Evolutionary conservation across 1,140 invertebrate genomes (phyloP).

Genomic region (Stratiolaelaps scimitus): DNA sequence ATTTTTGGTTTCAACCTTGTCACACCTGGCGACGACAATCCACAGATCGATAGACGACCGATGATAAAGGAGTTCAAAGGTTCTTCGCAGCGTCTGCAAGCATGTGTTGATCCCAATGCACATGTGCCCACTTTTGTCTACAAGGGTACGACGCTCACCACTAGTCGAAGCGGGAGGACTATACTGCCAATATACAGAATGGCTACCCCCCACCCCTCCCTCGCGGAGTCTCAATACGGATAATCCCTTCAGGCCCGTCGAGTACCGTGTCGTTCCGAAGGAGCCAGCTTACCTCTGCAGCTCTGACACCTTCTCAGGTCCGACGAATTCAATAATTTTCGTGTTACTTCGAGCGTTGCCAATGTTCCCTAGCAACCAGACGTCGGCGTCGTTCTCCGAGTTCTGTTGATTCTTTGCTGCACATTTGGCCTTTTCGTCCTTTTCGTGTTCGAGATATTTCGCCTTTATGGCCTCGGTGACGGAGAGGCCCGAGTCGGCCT

Average conservation of each 20-base stretch:
- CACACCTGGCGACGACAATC: too few relatives aligned
- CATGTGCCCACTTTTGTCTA: too few relatives aligned
- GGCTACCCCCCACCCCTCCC: too few relatives aligned
- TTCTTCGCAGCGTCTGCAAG: too few relatives aligned
- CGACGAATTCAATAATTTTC: conserved; percentile 34
- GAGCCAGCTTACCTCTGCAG: conserved; percentile 32
- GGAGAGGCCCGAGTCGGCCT: conserved; percentile 33
- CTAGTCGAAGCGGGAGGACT: neutral
- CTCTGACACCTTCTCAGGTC: conserved; percentile 33
- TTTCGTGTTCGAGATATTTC: conserved; percentile 31
- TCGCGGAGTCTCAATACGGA: too few relatives aligned
- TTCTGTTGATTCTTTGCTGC: neutral
- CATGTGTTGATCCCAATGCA: too few relatives aligned
- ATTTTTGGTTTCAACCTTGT: too few relatives aligned
- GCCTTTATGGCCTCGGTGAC: conserved; percentile 31
- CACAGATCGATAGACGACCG: too few relatives aligned
- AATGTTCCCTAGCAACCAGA: conserved; percentile 32
- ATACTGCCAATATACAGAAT: neutral
- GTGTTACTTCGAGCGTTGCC: conserved; percentile 27
- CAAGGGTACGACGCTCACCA: too few relatives aligned
- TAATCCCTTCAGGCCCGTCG: too few relatives aligned
- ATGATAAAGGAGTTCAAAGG: too few relatives aligned
- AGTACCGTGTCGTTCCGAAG: neutral
- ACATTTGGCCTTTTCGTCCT: conserved; percentile 5
- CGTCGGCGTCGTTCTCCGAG: conserved; percentile 7